A percentile compares a stretch with the other conserved stretches of the same genome.
Evolutionary conservation across 2,888 invertebrate genomes (phyloP).

Genomic region (Apocheima hispidaria): DNA sequence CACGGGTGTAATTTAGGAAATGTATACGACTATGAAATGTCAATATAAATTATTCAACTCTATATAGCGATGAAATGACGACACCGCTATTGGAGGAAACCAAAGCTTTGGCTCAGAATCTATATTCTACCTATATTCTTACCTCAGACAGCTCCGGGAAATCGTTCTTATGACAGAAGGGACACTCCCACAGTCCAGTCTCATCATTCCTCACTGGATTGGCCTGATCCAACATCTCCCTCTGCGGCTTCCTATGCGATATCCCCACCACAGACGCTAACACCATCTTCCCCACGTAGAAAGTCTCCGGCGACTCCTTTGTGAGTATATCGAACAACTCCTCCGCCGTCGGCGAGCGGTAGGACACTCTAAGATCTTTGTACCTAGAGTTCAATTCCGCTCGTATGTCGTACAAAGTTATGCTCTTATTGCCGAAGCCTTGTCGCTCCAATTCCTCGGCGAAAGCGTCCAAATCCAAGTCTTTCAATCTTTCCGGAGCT

Average conservation of each 20-base stretch:
- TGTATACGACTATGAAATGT: too few species aligned
- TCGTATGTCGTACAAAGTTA: constrained; percentile 98
- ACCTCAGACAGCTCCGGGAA: constrained; percentile 97
- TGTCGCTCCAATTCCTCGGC: constrained; percentile 98
- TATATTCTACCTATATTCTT: too few species aligned
- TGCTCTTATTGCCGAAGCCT: constrained; percentile 95
- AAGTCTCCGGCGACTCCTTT: constrained; percentile 97
- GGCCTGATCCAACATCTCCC: constrained; percentile 97
- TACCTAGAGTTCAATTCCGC: constrained; percentile 97
- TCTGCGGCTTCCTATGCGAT: constrained; percentile 94
- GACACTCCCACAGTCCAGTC: constrained; percentile 98
- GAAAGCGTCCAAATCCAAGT: constrained; percentile 98
- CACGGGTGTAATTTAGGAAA: too few species aligned
- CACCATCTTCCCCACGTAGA: constrained; percentile 95
- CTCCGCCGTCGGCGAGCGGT: constrained; percentile 92
- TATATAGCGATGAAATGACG: too few species aligned
- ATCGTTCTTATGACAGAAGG: constrained; percentile 98
- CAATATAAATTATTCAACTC: too few species aligned
- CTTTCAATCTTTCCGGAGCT: constrained; percentile 96
- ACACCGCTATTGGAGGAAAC: too few species aligned
- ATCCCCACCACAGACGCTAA: constrained; percentile 93
- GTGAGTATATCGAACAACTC: constrained; percentile 98
- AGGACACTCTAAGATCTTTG: constrained; percentile 94
- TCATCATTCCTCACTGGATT: constrained; percentile 98
- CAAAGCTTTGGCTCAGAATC: too few species aligned